A percentile compares a stretch with the other conserved stretches of the same genome.
Conservation (phyloP, 2,113 vertebrate species). For the Perca schrenkii region DNA sequence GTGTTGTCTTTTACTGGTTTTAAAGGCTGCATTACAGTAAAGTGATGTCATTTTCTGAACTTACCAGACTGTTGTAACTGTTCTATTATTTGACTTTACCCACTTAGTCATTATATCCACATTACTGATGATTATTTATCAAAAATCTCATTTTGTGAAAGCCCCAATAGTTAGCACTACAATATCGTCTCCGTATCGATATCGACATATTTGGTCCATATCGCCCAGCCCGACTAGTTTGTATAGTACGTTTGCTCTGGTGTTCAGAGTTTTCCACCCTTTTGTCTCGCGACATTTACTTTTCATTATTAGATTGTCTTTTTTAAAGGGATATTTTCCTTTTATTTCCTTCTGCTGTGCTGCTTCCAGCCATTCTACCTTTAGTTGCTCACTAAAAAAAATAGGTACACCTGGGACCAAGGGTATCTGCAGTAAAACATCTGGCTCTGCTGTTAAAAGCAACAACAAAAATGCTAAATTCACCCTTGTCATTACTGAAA, state of each 20-base stretch:
- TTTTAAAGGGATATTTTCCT: neutral
- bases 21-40: too few relatives aligned
- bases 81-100: too few relatives aligned
- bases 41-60: too few relatives aligned
- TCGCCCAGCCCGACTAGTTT: neutral
- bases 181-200: too few relatives aligned
- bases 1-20: too few relatives aligned
- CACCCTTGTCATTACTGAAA: constrained; percentile 31
- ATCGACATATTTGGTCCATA: too few relatives aligned
- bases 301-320: constrained; percentile 7
- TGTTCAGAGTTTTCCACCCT: neutral
- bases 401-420: constrained; percentile 1
- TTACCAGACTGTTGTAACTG: too few relatives aligned
- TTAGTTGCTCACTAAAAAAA: constrained; percentile 5
- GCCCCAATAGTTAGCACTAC: too few relatives aligned
- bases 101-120: too few relatives aligned
- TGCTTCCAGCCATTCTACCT: constrained; percentile 18
- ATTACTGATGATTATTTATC: too few relatives aligned
- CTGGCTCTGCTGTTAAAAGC: constrained; percentile 12
- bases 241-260: neutral
- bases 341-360: neutral
- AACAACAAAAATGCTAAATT: constrained; percentile 27
- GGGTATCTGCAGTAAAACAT: constrained; percentile 16
- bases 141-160: too few relatives aligned
- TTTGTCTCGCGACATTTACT: neutral